phyloP scores from a whole-genome alignment of 2,888 invertebrate species.

The Athalia circularis region DNA sequence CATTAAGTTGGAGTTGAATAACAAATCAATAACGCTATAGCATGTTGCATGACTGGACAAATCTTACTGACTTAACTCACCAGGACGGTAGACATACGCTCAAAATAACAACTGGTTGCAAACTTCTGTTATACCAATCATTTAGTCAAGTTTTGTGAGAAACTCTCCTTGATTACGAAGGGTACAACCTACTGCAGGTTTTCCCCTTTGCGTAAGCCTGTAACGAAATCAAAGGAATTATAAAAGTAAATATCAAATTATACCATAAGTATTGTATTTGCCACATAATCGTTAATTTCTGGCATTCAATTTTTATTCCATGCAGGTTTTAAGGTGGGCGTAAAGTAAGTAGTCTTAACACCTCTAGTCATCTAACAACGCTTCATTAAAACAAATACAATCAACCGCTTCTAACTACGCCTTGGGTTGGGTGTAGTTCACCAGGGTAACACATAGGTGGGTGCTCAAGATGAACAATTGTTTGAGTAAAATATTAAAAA shows the following conservation, averaged over 20 bases:
- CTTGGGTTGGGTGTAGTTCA: slow-evolving; percentile 56
- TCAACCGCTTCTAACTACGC: slow-evolving; percentile 60
- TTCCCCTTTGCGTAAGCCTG: neutral
- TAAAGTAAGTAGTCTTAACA: slow-evolving; percentile 66
- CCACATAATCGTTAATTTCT: slow-evolving; percentile 55
- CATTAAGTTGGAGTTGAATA: slow-evolving; percentile 49
- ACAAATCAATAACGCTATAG: slow-evolving; percentile 53
- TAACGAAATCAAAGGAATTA: slow-evolving; percentile 1
- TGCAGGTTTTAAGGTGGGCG: slow-evolving; percentile 65
- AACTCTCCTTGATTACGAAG: neutral
- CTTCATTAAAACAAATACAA: slow-evolving; percentile 63
- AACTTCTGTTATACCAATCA: slow-evolving; percentile 6
- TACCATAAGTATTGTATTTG: slow-evolving; percentile 28
- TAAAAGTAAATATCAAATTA: neutral
- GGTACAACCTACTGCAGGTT: neutral
- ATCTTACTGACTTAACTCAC: slow-evolving; percentile 30
- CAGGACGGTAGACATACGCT: slow-evolving; percentile 26
- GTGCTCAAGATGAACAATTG: slow-evolving; percentile 40
- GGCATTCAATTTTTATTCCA: slow-evolving; percentile 60
- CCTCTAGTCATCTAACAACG: slow-evolving; percentile 70
- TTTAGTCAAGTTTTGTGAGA: neutral
- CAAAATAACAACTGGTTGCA: slow-evolving; percentile 7
- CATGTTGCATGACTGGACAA: slow-evolving; percentile 59
- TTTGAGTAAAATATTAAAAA: slow-evolving; percentile 28
- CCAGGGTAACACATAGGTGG: slow-evolving; percentile 35